Evolutionary conservation across 2,888 invertebrate genomes (phyloP).

Genomic region (Coelogynopora nodosa): DNA sequence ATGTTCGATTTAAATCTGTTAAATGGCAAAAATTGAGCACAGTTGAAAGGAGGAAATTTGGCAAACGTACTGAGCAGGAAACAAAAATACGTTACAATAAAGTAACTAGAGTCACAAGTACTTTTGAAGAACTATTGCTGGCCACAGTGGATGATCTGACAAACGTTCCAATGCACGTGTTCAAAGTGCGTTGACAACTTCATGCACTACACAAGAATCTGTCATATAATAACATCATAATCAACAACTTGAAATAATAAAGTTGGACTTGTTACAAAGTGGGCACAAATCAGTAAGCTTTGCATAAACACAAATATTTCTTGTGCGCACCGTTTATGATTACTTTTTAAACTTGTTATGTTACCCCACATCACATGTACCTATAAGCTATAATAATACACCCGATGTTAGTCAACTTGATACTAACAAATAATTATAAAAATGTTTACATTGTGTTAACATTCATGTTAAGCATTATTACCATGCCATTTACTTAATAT

Average conservation of each 20-base stretch:
- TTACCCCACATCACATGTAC: not conserved
- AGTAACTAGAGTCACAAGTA: not conserved
- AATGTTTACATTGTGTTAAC: not conserved
- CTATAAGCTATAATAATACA: not conserved
- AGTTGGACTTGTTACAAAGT: not conserved
- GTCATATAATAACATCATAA: not conserved
- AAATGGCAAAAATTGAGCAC: not conserved
- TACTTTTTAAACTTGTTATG: not conserved
- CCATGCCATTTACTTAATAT: not conserved
- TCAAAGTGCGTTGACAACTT: not conserved
- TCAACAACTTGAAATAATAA: not conserved
- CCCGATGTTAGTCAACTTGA: not conserved
- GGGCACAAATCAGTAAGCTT: not conserved
- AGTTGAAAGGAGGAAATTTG: not conserved
- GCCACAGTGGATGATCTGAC: not conserved
- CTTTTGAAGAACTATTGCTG: not conserved
- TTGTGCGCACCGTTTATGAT: not conserved
- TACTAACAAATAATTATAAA: not conserved
- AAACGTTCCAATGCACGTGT: slow-evolving; percentile 16
- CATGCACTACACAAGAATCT: not conserved
- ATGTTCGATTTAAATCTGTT: not conserved
- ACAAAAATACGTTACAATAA: not conserved
- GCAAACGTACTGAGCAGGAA: not conserved
- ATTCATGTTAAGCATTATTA: not conserved
- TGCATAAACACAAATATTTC: not conserved